Base-by-base conservation (phyloP, 1,140 invertebrate species). In the Drosophila sucinea region DNA sequence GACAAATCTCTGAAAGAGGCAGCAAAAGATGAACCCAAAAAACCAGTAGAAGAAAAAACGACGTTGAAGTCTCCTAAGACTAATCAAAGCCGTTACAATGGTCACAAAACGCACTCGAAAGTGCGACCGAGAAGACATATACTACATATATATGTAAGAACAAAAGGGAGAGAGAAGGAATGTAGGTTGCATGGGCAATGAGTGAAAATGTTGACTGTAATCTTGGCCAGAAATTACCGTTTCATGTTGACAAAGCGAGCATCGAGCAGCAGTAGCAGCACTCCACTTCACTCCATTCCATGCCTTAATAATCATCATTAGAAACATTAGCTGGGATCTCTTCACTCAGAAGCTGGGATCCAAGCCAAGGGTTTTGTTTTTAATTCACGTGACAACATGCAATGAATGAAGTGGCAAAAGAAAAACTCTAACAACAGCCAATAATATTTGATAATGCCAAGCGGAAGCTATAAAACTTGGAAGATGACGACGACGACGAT, bases 401-500 rank as follows among this genome's bases (percentile, higher is more conserved):
- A 83, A 87, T 89, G 51, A 41, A 51, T 30, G 25, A 55, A 61
- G 57, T 32, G 38, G 41, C 40, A 71, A 25, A 66, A 17, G 10
- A 8, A 66, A 32, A 38, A 29, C 56, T 68, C 47, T 63, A 57
- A 71, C 60, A 77, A 67, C 67, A 57, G 4, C 60, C 80, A 89
- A 87, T 89, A 87, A 89, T 87, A 89, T 89, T 89, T 89, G 84
- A 89, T 89, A 89, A 89, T 89, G 80, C 60, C 80, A 89, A 89
- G 84, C 84, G 84, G 84, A 89, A 89, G 81, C 84, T 70, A 79
- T 89, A 89, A 84, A 81, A 65, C 66, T 62, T 32, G 35, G 70
- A 72, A 67, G 66, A 55, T 30, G 51, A 29, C 23, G 57, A 70
- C 17, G 17, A 17, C 17, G 17, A 17, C 76, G n/a, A n/a, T 75